phyloP scores from a whole-genome alignment of 2,888 invertebrate species.

The Heteropelma amictum region DNA sequence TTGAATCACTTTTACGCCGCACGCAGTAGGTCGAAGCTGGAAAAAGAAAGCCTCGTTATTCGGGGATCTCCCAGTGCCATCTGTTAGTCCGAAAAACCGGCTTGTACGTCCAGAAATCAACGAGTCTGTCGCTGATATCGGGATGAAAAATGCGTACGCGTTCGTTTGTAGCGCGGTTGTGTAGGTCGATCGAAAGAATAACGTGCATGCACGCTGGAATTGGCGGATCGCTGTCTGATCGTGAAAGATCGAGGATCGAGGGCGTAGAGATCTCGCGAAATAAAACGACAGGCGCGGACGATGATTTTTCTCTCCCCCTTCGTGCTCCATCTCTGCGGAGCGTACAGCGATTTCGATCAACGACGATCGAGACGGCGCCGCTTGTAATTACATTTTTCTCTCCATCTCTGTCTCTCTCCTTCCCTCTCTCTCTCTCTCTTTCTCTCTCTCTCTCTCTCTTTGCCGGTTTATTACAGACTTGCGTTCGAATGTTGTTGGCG shows the following conservation, averaged over 20 bases:
- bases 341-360: constrained; percentile 52
- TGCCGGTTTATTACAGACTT: neutral
- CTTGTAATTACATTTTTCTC: constrained; percentile 54
- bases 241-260: constrained; percentile 26
- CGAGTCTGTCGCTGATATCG: too few species aligned
- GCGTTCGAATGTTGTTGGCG: neutral
- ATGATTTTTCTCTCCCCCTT: constrained; percentile 16
- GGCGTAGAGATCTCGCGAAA: constrained; percentile 27
- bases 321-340: constrained; percentile 4
- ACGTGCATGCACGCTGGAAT: constrained; percentile 19
- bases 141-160: too few species aligned
- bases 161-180: too few species aligned
- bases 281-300: constrained; percentile 17
- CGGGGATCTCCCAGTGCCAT: too few species aligned
- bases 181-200: neutral
- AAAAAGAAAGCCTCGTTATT: too few species aligned
- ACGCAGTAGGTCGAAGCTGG: too few species aligned
- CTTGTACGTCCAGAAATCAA: too few species aligned
- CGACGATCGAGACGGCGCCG: constrained; percentile 58
- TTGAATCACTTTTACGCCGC: too few species aligned
- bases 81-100: too few species aligned
- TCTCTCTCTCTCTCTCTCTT: neutral
- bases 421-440: neutral
- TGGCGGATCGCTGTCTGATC: constrained; percentile 26
- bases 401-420: neutral